Conservation (phyloP, 2,113 vertebrate genomes). For the Noturus placidus region DNA sequence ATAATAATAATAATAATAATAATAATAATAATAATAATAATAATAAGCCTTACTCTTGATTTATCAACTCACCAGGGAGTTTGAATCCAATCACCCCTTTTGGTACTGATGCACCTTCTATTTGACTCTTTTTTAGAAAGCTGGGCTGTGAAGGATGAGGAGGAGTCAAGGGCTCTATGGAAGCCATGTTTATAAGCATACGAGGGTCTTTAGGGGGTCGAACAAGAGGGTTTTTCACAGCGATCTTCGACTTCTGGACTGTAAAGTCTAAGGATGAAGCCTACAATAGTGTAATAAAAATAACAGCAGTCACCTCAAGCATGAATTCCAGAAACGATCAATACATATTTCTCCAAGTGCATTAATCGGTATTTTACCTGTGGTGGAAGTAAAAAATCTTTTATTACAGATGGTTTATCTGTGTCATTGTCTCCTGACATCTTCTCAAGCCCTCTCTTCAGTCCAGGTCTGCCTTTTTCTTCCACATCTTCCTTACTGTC, state of each 20-base stretch:
- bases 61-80: constrained; percentile 68
- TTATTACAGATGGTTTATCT: neutral
- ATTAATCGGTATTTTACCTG: constrained; percentile 24
- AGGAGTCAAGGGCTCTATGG: constrained; percentile 57
- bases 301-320: neutral
- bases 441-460: constrained; percentile 40
- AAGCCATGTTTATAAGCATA: constrained; percentile 65
- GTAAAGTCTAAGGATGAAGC: constrained; percentile 63
- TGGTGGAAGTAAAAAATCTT: neutral
- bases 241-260: constrained; percentile 68
- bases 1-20: too few relatives aligned
- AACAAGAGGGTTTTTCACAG: constrained; percentile 66
- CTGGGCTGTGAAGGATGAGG: neutral
- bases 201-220: constrained; percentile 71
- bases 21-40: neutral
- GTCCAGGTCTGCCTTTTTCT: neutral
- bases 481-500: neutral
- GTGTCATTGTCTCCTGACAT: neutral
- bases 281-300: constrained; percentile 49
- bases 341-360: neutral
- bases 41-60: neutral
- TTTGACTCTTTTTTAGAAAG: constrained; percentile 17
- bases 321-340: neutral
- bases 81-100: constrained; percentile 66
- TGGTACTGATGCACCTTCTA: constrained; percentile 54